Conservation (phyloP, 2,113 vertebrate genomes). For the Cottus gobio region DNA sequence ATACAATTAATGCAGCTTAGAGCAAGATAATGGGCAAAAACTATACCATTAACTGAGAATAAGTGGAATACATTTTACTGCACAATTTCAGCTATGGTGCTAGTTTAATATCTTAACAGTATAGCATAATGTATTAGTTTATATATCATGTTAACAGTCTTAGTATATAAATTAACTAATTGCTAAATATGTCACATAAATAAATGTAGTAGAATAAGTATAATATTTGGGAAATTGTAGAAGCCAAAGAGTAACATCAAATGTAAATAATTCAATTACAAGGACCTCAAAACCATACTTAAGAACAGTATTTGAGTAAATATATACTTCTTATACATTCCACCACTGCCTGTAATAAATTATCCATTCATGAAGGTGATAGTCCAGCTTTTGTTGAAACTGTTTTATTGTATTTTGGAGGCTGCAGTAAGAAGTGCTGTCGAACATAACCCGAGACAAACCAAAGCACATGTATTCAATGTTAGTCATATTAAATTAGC, state of each 20-base stretch:
- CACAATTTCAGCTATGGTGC: neutral
- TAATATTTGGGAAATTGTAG: too few relatives aligned
- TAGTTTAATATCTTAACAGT: neutral
- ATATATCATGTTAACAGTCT: neutral
- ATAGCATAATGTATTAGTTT: neutral
- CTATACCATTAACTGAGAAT: neutral
- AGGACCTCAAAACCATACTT: too few relatives aligned
- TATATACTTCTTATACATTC: too few relatives aligned
- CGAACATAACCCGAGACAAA: neutral
- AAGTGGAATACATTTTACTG: neutral
- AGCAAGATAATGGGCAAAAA: neutral
- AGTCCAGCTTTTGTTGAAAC: too few relatives aligned
- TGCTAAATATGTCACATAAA: neutral
- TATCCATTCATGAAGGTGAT: too few relatives aligned
- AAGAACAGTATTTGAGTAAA: too few relatives aligned
- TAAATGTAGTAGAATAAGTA: neutral
- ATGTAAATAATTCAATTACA: too few relatives aligned
- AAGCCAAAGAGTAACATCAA: too few relatives aligned
- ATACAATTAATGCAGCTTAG: neutral
- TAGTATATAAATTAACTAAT: neutral
- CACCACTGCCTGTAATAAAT: too few relatives aligned
- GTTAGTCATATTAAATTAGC: neutral
- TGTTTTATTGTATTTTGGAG: too few relatives aligned
- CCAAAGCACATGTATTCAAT: neutral
- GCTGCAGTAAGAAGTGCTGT: neutral